A percentile compares a stretch with the other conserved stretches of the same genome.
Evolutionary conservation across 2,113 vertebrate genomes (phyloP).

Genomic region (Gallinago media): DNA sequence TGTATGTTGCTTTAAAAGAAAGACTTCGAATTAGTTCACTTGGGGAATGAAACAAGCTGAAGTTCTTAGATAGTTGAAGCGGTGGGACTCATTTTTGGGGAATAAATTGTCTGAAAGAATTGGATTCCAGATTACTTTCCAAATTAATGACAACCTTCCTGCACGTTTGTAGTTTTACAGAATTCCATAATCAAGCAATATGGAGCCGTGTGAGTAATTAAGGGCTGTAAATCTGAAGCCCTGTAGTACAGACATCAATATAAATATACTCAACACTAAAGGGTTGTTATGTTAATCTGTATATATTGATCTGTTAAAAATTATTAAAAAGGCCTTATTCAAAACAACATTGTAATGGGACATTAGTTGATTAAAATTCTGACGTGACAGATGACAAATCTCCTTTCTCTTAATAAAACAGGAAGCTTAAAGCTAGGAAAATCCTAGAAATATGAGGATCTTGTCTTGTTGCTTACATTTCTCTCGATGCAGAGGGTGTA

Average conservation of each 20-base stretch:
- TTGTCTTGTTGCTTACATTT: background rate
- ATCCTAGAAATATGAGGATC: background rate
- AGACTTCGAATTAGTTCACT: background rate
- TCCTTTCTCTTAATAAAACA: background rate
- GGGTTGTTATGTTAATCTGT: background rate
- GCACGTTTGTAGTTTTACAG: background rate
- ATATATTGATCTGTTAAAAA: background rate
- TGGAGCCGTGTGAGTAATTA: background rate
- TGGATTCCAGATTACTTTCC: slow-evolving; percentile 24
- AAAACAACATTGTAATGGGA: background rate
- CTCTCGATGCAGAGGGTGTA: background rate
- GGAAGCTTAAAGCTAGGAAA: background rate
- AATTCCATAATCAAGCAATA: background rate
- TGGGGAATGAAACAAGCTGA: background rate
- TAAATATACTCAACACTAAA: background rate
- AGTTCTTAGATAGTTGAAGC: slow-evolving; percentile 8
- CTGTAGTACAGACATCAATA: background rate
- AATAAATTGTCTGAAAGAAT: background rate
- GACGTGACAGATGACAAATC: background rate
- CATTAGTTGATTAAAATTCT: background rate
- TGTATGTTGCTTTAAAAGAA: background rate
- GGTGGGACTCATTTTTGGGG: background rate
- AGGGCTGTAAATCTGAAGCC: background rate
- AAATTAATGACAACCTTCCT: slow-evolving; percentile 1
- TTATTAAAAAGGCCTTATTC: background rate